Percentiles rank a stretch among this genome's conserved stretches.
Conservation (phyloP, 2,113 vertebrate species). For the Telmatochromis bifrenatus region DNA sequence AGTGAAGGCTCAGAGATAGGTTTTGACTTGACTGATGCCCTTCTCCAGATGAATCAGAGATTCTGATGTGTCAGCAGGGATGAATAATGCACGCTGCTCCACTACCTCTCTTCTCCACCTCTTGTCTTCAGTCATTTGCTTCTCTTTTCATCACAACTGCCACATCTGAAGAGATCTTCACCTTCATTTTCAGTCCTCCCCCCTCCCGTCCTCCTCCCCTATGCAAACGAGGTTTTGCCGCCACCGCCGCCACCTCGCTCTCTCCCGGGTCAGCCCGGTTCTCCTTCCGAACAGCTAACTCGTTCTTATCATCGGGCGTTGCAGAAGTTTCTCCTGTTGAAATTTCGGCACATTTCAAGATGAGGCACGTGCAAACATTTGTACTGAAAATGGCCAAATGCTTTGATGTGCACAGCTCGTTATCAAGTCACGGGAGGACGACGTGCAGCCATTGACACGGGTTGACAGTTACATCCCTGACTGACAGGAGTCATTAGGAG, state of each 20-base stretch:
- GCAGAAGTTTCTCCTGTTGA: background rate
- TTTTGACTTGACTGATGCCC: constrained; percentile 67
- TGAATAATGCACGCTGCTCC: constrained; percentile 66
- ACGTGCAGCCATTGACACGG: constrained; percentile 34
- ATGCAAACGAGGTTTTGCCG: constrained; percentile 7
- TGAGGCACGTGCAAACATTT: background rate
- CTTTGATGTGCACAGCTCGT: constrained; percentile 35
- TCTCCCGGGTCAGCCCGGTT: constrained; percentile 34
- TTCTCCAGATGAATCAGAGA: constrained; percentile 68
- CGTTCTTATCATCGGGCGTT: background rate
- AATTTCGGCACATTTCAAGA: background rate
- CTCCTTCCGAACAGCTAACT: background rate
- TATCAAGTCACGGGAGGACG: constrained; percentile 32
- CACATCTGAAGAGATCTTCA: constrained; percentile 56
- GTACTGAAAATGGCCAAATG: constrained; percentile 6
- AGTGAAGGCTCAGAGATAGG: constrained; percentile 48
- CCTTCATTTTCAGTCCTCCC: background rate
- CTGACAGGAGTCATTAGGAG: constrained; percentile 58
- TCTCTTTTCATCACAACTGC: constrained; percentile 59
- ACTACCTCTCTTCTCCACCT: constrained; percentile 44
- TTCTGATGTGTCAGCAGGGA: constrained; percentile 70
- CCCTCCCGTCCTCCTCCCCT: background rate
- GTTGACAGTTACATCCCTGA: constrained; percentile 59
- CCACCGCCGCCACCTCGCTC: background rate
- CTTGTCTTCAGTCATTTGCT: constrained; percentile 55